phyloP scores from a whole-genome alignment of 1,140 invertebrate species.

The Phenacoccus solenopsis region DNA sequence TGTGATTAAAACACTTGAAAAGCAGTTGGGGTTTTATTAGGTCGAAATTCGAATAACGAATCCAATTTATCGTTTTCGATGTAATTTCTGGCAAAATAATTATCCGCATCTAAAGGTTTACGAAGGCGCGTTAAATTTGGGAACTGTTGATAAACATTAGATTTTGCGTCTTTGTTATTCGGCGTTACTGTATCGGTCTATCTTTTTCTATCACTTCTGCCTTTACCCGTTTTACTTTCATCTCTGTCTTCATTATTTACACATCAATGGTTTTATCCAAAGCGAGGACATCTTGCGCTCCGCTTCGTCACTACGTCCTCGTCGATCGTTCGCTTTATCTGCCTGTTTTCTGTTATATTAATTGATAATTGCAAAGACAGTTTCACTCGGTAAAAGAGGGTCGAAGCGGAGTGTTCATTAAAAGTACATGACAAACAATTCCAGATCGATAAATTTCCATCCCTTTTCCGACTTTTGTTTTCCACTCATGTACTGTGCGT shows the following conservation, averaged over 20 bases:
- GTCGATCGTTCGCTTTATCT: slow-evolving; percentile 1
- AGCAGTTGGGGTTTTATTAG: no score
- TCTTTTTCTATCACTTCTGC: neutral
- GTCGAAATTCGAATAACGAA: no score
- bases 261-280: slow-evolving; percentile 14
- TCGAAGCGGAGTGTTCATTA: neutral
- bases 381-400: neutral
- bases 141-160: neutral
- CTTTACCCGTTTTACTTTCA: neutral
- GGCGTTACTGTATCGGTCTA: neutral
- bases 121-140: neutral
- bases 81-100: no score
- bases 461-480: neutral
- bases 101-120: no score
- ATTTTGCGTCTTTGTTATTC: neutral
- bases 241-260: slow-evolving; percentile 9
- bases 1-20: no score
- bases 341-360: slow-evolving; percentile 15
- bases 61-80: no score
- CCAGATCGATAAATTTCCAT: slow-evolving; percentile 15
- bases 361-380: slow-evolving; percentile 18
- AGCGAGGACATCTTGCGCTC: slow-evolving; percentile 9
- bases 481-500: neutral
- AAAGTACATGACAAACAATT: slow-evolving; percentile 14
- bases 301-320: neutral